Conservation (phyloP, 2,797 vertebrate species). For the Xyrichtys novacula region DNA sequence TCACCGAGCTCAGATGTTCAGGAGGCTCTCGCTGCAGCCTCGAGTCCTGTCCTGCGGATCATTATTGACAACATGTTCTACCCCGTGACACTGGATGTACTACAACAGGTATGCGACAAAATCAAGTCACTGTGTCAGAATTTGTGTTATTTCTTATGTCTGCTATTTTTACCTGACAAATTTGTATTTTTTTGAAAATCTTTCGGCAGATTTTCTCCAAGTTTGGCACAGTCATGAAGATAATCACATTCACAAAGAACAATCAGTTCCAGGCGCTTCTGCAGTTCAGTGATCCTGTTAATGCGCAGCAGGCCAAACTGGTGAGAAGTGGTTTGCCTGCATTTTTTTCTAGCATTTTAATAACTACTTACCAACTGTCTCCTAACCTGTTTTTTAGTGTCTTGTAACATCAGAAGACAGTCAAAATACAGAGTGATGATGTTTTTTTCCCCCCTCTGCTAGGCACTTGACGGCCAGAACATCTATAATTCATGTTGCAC, state of each 20-base stretch:
- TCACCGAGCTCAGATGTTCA: slow-evolving; percentile 92
- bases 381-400: neutral
- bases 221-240: slow-evolving; percentile 98
- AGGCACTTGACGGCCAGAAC: slow-evolving; percentile 98
- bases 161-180: neutral
- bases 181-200: neutral
- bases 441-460: neutral
- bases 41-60: slow-evolving; percentile 96
- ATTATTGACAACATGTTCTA: slow-evolving; percentile 99
- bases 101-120: slow-evolving; percentile 90
- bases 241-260: slow-evolving; percentile 99
- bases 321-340: slow-evolving; percentile 77
- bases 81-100: slow-evolving; percentile 96
- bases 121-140: neutral
- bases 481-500: slow-evolving; percentile 99
- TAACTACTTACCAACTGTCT: neutral
- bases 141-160: too few species aligned
- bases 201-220: slow-evolving; percentile 96
- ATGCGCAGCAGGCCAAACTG: slow-evolving; percentile 96
- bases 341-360: neutral
- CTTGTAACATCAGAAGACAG: neutral
- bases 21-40: slow-evolving; percentile 90
- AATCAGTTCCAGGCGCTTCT: slow-evolving; percentile 99
- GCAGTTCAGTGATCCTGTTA: slow-evolving; percentile 94
- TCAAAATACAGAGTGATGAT: neutral